Evolutionary conservation across 2,888 invertebrate species (phyloP).

Genomic region (Ochropacha duplaris): DNA sequence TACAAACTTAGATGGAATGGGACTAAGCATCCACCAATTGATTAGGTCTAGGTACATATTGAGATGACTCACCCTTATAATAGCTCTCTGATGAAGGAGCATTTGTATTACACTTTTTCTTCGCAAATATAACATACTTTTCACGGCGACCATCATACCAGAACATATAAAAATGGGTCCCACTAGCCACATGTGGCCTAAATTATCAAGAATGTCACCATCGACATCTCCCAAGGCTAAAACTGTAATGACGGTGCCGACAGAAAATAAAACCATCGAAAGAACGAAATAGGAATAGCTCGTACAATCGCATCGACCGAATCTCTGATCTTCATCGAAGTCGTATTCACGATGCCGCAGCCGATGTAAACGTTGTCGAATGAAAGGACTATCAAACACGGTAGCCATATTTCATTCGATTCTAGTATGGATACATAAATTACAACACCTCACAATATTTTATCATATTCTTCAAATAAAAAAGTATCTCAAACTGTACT

Average conservation of each 20-base stretch:
- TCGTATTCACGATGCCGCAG: constrained; percentile 83
- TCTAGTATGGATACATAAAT: constrained; percentile 22
- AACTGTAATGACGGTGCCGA: constrained; percentile 85
- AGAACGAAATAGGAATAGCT: constrained; percentile 86
- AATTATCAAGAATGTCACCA: constrained; percentile 83
- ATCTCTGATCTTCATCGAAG: constrained; percentile 83
- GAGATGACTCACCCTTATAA: constrained; percentile 83
- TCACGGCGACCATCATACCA: constrained; percentile 87
- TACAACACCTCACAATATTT: constrained; percentile 34
- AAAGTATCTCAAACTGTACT: constrained; percentile 6
- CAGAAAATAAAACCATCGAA: constrained; percentile 84
- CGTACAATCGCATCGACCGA: constrained; percentile 86
- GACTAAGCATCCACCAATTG: too few species aligned
- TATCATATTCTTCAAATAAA: constrained; percentile 21
- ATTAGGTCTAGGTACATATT: too few species aligned
- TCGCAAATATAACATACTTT: constrained; percentile 85
- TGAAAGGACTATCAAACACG: constrained; percentile 84
- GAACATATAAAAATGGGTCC: constrained; percentile 87
- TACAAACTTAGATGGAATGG: too few species aligned
- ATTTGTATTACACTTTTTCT: constrained; percentile 86
- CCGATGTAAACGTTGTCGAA: constrained; percentile 84
- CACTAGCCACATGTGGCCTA: constrained; percentile 87
- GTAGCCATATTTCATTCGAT: constrained; percentile 80
- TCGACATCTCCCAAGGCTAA: constrained; percentile 84
- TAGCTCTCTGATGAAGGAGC: constrained; percentile 84